These are phyloP conservation scores for Lissonota sp. DNA, from an alignment of 2,888 invertebrate genomes.

Conservation along the genomic window DNA sequence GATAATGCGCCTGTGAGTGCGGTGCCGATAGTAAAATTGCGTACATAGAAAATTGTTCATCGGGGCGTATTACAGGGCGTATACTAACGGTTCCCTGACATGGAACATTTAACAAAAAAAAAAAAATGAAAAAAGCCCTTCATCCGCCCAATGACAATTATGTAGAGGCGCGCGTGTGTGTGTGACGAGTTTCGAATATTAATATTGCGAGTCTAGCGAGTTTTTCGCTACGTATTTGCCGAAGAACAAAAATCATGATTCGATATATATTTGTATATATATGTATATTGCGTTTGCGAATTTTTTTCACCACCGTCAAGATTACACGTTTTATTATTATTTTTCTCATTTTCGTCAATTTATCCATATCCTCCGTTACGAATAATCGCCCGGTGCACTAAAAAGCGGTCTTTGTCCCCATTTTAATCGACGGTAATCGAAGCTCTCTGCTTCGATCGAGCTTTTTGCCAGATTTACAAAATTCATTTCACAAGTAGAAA, in stretches of 20 bases:
- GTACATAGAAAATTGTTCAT: constrained; percentile 58
- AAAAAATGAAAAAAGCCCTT: constrained; percentile 66
- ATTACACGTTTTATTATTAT: neutral
- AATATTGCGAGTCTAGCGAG: constrained; percentile 49
- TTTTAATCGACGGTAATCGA: constrained; percentile 39
- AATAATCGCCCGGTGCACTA: constrained; percentile 33
- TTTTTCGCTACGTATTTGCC: constrained; percentile 29
- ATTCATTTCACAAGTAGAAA: neutral
- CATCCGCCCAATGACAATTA: constrained; percentile 71
- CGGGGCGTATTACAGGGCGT: constrained; percentile 50
- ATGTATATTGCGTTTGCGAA: constrained; percentile 67
- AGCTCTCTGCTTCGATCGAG: constrained; percentile 33
- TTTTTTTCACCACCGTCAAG: constrained; percentile 2
- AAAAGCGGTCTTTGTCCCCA: constrained; percentile 46
- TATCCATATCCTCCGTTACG: neutral
- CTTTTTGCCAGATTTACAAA: no score
- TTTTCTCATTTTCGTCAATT: no score
- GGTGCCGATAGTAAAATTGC: constrained; percentile 66
- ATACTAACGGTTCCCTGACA: constrained; percentile 43
- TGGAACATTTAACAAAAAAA: constrained; percentile 59
- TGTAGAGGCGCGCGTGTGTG: constrained; percentile 40
- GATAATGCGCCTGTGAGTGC: constrained; percentile 69
- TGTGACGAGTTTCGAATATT: constrained; percentile 63
- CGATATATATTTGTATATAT: constrained; percentile 14
- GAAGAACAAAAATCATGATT: neutral